Percentiles rank a stretch among this genome's conserved stretches.
phyloP scores from a whole-genome alignment of 2,888 invertebrate species.

The Ophioninae sp. region DNA sequence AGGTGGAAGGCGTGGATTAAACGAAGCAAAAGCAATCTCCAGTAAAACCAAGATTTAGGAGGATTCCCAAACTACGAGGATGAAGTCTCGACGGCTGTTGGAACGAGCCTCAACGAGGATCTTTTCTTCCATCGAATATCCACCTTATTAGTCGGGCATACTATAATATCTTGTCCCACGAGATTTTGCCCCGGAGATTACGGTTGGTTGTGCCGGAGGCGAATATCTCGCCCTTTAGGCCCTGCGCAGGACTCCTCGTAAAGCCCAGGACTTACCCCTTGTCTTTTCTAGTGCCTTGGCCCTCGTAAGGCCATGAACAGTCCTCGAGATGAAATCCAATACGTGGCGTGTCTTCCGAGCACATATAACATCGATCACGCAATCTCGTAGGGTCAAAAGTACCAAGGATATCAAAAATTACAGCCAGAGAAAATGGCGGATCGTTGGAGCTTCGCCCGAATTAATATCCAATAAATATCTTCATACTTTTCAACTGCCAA shows the following conservation, averaged over 20 bases:
- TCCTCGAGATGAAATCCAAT: slow-evolving; percentile 55
- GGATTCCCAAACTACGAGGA: slow-evolving; percentile 16
- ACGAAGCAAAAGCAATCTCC: slow-evolving; percentile 6
- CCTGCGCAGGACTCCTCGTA: slow-evolving; percentile 47
- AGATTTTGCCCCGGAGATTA: slow-evolving; percentile 70
- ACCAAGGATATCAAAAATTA: slow-evolving; percentile 13
- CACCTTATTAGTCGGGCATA: slow-evolving; percentile 71
- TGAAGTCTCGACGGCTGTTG: slow-evolving; percentile 16
- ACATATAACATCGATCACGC: slow-evolving; percentile 12
- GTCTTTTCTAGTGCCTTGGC: slow-evolving; percentile 24
- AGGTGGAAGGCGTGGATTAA: slow-evolving; percentile 16
- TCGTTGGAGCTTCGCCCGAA: background rate
- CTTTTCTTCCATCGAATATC: slow-evolving; percentile 69
- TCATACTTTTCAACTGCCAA: background rate
- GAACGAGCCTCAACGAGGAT: slow-evolving; percentile 36
- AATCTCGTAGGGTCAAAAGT: background rate
- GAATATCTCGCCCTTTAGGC: slow-evolving; percentile 42
- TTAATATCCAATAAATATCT: slow-evolving; percentile 8
- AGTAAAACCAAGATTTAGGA: slow-evolving; percentile 15
- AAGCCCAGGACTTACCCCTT: slow-evolving; percentile 52
- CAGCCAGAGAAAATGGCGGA: background rate
- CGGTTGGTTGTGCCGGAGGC: slow-evolving; percentile 55
- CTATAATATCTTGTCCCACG: slow-evolving; percentile 72
- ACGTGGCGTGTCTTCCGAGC: slow-evolving; percentile 13
- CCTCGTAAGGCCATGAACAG: slow-evolving; percentile 36